phyloP scores from a whole-genome alignment of 2,888 invertebrate species.

The Drosophila gaucha region DNA sequence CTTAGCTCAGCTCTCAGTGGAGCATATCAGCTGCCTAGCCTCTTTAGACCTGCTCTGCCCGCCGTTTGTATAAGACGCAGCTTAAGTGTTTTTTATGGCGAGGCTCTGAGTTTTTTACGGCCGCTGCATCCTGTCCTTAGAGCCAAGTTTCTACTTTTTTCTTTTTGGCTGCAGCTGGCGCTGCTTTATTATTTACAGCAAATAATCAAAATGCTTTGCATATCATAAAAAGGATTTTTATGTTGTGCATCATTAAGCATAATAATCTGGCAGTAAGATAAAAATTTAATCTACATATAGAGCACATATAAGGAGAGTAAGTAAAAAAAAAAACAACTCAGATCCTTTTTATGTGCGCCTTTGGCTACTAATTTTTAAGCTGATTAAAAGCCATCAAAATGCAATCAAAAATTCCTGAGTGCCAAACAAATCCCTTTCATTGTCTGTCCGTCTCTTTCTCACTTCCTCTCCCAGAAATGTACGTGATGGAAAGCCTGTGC shows the following conservation, averaged over 20 bases:
- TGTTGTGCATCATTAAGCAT: constrained; percentile 65
- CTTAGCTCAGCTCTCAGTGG: constrained; percentile 11
- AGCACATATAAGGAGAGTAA: constrained; percentile 3
- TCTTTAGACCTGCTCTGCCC: neutral
- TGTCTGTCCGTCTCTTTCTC: constrained; percentile 28
- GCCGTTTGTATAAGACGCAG: constrained; percentile 29
- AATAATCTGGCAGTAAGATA: constrained; percentile 57
- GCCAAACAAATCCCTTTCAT: constrained; percentile 32
- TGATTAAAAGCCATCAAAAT: constrained; percentile 77
- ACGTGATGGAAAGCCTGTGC: constrained; percentile 28
- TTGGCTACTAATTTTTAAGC: constrained; percentile 77
- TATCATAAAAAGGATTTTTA: constrained; percentile 78
- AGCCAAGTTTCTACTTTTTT: neutral
- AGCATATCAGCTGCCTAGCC: neutral
- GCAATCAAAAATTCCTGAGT: constrained; percentile 51
- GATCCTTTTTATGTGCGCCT: constrained; percentile 19
- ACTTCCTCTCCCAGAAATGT: constrained; percentile 4
- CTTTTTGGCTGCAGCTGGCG: constrained; percentile 30
- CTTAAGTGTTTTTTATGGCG: constrained; percentile 65
- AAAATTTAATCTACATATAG: constrained; percentile 31
- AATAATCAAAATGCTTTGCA: constrained; percentile 78
- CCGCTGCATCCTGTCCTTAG: constrained; percentile 55
- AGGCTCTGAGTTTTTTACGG: constrained; percentile 43
- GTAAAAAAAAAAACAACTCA: neutral
- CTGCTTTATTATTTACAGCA: constrained; percentile 70